Conservation (phyloP, 2,113 vertebrate species). For the Neolamprologus caudopunctatus region DNA sequence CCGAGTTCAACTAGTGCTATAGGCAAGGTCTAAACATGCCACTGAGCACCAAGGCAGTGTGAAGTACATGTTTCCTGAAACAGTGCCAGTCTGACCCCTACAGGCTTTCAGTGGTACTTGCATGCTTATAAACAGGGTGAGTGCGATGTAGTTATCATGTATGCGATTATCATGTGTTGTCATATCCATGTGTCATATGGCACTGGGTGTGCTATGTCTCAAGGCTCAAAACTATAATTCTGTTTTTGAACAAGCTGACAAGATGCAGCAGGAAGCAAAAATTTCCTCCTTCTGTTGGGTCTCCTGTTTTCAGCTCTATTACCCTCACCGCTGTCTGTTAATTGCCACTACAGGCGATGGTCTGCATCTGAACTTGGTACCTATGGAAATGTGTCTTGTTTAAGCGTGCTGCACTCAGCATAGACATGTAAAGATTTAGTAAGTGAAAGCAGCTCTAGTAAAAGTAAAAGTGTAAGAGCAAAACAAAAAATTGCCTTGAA, state of each 20-base stretch:
- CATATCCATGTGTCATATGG: neutral
- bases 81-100: constrained; percentile 56
- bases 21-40: neutral
- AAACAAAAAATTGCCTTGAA: neutral
- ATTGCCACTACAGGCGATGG: constrained; percentile 17
- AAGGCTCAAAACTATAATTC: neutral
- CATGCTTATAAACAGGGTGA: neutral
- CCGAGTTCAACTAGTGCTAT: neutral
- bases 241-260: neutral
- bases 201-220: neutral
- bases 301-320: constrained; percentile 10
- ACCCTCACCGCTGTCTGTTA: constrained; percentile 2
- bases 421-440: neutral
- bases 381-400: constrained; percentile 15
- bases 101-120: constrained; percentile 12
- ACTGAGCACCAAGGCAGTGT: neutral
- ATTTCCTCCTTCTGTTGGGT: neutral
- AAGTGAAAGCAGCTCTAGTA: neutral
- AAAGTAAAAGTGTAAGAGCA: neutral
- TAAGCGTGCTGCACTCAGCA: constrained; percentile 10
- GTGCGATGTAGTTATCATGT: neutral
- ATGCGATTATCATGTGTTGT: neutral
- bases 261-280: neutral
- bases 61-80: neutral
- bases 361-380: constrained; percentile 33